phyloP scores from a whole-genome alignment of 2,888 invertebrate species.

The Xestia ashworthii region DNA sequence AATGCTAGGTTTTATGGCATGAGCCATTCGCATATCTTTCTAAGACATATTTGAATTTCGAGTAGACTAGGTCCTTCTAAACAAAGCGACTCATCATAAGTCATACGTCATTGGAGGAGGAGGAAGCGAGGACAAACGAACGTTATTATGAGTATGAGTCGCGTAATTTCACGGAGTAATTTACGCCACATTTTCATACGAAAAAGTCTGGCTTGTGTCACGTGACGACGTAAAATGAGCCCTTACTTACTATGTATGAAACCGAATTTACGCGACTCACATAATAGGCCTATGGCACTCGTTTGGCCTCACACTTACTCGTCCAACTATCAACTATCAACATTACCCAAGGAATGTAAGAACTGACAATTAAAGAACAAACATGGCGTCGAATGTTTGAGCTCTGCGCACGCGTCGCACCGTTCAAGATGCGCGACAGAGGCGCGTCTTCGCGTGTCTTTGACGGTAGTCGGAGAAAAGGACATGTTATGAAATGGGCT shows the following conservation, averaged over 20 bases:
- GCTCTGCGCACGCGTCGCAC: not conserved
- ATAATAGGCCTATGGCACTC: no score
- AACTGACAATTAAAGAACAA: conserved; percentile 11
- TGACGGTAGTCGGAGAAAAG: conserved; percentile 42
- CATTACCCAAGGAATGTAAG: conserved; percentile 7
- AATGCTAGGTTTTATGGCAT: not conserved
- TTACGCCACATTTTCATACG: no score
- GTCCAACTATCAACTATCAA: not conserved
- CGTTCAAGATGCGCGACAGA: conserved; percentile 29
- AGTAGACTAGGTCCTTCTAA: not conserved
- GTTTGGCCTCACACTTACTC: no score
- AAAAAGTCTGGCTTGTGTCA: no score
- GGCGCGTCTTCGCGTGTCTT: conserved; percentile 33
- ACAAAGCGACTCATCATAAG: not conserved
- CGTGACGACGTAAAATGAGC: no score
- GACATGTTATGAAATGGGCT: no score
- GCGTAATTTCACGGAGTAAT: no score
- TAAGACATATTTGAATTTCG: not conserved
- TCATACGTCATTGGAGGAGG: not conserved
- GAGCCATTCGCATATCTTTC: not conserved
- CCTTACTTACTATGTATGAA: no score
- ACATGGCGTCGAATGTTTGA: conserved; percentile 10
- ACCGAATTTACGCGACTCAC: no score
- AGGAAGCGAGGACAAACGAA: no score
- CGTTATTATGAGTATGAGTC: no score